A percentile compares a stretch with the other conserved stretches of the same genome.
Evolutionary conservation across 2,113 vertebrate genomes (phyloP).

Genomic region (Lepus timidus): DNA sequence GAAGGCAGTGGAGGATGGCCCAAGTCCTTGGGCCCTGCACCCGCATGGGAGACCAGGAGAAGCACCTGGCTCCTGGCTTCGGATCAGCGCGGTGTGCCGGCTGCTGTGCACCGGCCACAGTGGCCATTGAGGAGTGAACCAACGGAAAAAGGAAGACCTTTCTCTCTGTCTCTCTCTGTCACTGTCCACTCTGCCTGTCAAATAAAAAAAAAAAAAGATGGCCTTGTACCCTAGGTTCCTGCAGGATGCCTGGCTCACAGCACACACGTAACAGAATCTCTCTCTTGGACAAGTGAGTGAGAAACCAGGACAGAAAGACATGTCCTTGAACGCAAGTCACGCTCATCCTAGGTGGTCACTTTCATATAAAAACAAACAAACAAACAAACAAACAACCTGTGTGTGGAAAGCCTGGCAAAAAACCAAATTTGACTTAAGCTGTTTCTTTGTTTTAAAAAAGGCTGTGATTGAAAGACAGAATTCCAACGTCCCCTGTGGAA

Average conservation of each 20-base stretch:
- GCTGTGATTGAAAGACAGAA: constrained; percentile 17
- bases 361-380: background rate
- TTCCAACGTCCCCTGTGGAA: background rate
- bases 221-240: background rate
- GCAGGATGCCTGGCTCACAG: background rate
- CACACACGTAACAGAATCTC: background rate
- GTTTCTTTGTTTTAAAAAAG: constrained; percentile 46
- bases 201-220: background rate
- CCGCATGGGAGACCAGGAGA: too few relatives aligned
- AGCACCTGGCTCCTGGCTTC: too few relatives aligned
- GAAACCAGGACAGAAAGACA: background rate
- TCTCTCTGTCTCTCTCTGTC: too few relatives aligned
- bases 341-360: background rate
- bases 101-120: too few relatives aligned
- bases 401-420: constrained; percentile 4
- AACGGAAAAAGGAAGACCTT: too few relatives aligned
- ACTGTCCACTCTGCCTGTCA: too few relatives aligned
- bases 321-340: background rate
- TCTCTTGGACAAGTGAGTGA: accelerated
- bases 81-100: too few relatives aligned
- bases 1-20: too few relatives aligned
- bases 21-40: too few relatives aligned
- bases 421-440: background rate
- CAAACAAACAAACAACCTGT: background rate
- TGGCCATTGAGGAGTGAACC: too few relatives aligned